phyloP scores from a whole-genome alignment of 2,113 vertebrate genomes.

The Macaca mulatta region DNA sequence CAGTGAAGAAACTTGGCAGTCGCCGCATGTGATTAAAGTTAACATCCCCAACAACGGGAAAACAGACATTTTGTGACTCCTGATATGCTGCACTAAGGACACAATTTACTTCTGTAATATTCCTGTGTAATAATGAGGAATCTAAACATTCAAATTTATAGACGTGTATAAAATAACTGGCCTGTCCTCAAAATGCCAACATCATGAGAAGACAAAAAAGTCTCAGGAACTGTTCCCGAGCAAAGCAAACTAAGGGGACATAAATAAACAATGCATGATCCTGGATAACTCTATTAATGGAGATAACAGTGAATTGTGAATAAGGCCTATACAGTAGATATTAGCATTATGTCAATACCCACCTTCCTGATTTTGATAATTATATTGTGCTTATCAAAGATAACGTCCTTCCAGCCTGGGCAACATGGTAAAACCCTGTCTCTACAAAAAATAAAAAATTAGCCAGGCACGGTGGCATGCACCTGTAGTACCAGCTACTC shows the following conservation, averaged over 20 bases:
- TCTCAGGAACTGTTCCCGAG: background rate
- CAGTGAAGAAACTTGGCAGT: background rate
- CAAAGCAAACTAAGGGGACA: background rate
- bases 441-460: too few relatives aligned
- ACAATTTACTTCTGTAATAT: background rate
- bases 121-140: background rate
- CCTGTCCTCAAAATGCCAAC: background rate
- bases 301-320: background rate
- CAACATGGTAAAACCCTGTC: too few relatives aligned
- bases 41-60: background rate
- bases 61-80: background rate
- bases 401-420: background rate
- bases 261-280: background rate
- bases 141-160: background rate
- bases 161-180: background rate
- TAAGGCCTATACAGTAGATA: background rate
- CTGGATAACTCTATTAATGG: background rate
- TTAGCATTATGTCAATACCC: background rate
- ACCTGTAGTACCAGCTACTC: too few relatives aligned
- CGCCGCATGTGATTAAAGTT: background rate
- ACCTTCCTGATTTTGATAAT: background rate
- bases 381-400: background rate
- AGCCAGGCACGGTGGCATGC: too few relatives aligned
- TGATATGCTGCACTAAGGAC: background rate
- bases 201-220: background rate